These are phyloP conservation scores for Bolborhynchus lineola DNA, from an alignment of 2,113 vertebrate genomes.

Conservation along the genomic window DNA sequence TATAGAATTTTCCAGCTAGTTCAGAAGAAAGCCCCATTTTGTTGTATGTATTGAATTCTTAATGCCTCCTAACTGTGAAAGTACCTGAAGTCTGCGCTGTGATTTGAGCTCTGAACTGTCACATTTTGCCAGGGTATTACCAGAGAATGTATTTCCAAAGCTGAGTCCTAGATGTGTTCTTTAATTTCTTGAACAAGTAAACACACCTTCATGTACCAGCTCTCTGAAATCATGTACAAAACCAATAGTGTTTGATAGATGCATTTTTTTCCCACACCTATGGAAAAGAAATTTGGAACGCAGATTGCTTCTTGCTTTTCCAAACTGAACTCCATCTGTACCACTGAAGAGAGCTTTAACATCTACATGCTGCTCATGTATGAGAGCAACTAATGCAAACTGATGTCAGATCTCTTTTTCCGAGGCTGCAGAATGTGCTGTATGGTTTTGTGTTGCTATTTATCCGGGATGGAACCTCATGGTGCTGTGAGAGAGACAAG, in stretches of 20 bases:
- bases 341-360: background rate
- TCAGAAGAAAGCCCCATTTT: background rate
- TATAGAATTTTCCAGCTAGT: background rate
- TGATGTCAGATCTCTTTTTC: background rate
- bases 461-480: background rate
- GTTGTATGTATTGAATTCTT: background rate
- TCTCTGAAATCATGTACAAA: background rate
- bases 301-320: slow-evolving; percentile 43
- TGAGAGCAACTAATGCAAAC: background rate
- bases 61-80: background rate
- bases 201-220: background rate
- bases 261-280: slow-evolving; percentile 25
- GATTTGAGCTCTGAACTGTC: background rate
- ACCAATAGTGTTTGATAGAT: background rate
- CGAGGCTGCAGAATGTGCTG: background rate
- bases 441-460: background rate
- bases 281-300: background rate
- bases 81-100: background rate
- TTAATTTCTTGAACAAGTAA: background rate
- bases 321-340: slow-evolving; percentile 40
- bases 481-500: background rate
- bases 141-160: background rate
- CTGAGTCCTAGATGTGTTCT: background rate
- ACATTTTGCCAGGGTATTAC: background rate
- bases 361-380: background rate